Evolutionary conservation across 2,888 invertebrate genomes (phyloP).

Genomic region (Biston betularia): DNA sequence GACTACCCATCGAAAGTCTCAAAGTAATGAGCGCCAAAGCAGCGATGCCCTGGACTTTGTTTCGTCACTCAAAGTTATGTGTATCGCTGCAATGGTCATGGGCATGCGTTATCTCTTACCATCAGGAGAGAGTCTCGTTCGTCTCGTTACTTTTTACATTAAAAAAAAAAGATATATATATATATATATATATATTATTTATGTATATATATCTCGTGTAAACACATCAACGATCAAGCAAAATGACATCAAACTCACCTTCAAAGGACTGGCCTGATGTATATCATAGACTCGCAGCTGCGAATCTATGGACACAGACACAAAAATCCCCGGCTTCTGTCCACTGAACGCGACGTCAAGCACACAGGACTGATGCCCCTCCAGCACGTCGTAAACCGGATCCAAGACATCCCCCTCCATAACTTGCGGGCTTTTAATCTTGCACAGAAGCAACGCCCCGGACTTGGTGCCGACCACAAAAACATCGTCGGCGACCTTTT

Average conservation of each 20-base stretch:
- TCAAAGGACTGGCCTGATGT: constrained; percentile 64
- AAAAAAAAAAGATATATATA: too few relatives aligned
- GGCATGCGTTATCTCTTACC: too few relatives aligned
- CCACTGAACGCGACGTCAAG: constrained; percentile 67
- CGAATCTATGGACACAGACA: constrained; percentile 72
- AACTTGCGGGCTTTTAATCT: constrained; percentile 51
- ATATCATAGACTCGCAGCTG: constrained; percentile 73
- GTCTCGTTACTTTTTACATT: too few relatives aligned
- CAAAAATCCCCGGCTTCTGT: constrained; percentile 67
- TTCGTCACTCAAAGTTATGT: too few relatives aligned
- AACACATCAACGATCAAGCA: too few relatives aligned
- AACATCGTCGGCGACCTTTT: constrained; percentile 62
- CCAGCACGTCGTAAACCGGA: constrained; percentile 65
- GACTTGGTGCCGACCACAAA: constrained; percentile 72
- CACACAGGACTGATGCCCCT: constrained; percentile 66
- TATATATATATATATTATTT: too few relatives aligned
- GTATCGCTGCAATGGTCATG: too few relatives aligned
- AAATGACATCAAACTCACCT: constrained; percentile 55
- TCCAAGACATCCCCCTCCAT: constrained; percentile 56
- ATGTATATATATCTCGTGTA: too few relatives aligned
- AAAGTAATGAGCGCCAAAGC: too few relatives aligned
- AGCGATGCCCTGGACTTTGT: too few relatives aligned
- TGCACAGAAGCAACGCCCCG: constrained; percentile 67
- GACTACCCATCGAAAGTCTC: too few relatives aligned
- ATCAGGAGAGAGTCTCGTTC: too few relatives aligned